Evolutionary conservation across 2,888 invertebrate species (phyloP).

Genomic region (Blastobasis lacticolella): DNA sequence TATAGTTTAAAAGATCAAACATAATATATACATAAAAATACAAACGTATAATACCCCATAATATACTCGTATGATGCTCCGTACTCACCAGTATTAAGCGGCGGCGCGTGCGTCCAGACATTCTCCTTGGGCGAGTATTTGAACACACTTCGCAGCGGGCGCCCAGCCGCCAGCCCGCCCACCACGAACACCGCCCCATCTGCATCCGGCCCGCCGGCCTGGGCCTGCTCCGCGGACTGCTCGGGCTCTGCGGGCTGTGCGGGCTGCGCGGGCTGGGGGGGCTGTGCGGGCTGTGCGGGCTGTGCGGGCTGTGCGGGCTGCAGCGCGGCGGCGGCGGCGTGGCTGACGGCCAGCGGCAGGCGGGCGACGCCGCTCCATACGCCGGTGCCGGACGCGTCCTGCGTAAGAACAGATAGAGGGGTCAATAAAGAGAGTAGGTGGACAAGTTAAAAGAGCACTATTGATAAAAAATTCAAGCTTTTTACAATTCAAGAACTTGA

Average conservation of each 20-base stretch:
- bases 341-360: slow-evolving; percentile 76
- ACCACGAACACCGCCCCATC: slow-evolving; percentile 80
- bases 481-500: no score
- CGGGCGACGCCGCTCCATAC: slow-evolving; percentile 36
- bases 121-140: slow-evolving; percentile 77
- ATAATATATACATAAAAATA: no score
- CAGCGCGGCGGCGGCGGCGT: slow-evolving; percentile 80
- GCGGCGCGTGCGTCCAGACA: slow-evolving; percentile 79
- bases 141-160: slow-evolving; percentile 80
- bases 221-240: slow-evolving; percentile 78
- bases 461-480: no score
- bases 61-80: neutral
- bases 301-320: no score
- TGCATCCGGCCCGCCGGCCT: slow-evolving; percentile 80
- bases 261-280: slow-evolving; percentile 79
- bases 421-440: no score
- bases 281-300: no score
- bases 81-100: slow-evolving; percentile 74
- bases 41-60: no score
- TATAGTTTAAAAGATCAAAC: no score
- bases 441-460: no score
- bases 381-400: neutral
- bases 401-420: no score
- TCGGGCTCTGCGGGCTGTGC: slow-evolving; percentile 69
- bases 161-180: slow-evolving; percentile 83